Percentiles rank a stretch among this genome's conserved stretches.
Evolutionary conservation across 2,113 vertebrate species (phyloP).

Genomic region (Myiozetetes cayanensis): DNA sequence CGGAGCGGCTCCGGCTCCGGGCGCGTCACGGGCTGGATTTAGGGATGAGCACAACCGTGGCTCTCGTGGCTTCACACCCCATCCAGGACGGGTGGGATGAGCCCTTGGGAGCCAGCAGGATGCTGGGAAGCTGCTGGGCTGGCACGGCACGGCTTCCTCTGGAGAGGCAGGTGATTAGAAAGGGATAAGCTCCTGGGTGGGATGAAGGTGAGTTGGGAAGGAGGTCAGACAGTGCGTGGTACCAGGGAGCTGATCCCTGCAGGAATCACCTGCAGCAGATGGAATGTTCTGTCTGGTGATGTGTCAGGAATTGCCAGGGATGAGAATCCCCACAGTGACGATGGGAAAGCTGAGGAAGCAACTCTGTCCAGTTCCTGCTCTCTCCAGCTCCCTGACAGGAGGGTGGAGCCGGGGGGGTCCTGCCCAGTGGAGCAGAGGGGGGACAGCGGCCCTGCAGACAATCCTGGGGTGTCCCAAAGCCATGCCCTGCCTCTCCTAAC

Average conservation of each 20-base stretch:
- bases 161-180: not conserved
- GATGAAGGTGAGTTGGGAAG: not conserved
- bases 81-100: accelerated
- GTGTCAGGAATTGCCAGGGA: accelerated
- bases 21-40: not conserved
- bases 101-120: not conserved
- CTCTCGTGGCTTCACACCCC: accelerated
- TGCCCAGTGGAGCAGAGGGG: not conserved
- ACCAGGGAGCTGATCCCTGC: not conserved
- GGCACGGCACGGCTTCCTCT: not conserved
- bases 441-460: not conserved
- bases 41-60: accelerated
- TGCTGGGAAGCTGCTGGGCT: not conserved
- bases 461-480: not conserved
- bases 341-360: not conserved
- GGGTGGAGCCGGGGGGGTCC: accelerated
- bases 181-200: not conserved
- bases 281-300: accelerated
- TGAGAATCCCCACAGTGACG: not conserved
- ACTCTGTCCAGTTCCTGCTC: not conserved
- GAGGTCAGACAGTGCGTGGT: not conserved
- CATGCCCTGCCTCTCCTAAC: not conserved
- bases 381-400: not conserved
- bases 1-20: not conserved
- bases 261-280: not conserved